phyloP scores from a whole-genome alignment of 2,113 vertebrate genomes.

The Bubo scandiacus region DNA sequence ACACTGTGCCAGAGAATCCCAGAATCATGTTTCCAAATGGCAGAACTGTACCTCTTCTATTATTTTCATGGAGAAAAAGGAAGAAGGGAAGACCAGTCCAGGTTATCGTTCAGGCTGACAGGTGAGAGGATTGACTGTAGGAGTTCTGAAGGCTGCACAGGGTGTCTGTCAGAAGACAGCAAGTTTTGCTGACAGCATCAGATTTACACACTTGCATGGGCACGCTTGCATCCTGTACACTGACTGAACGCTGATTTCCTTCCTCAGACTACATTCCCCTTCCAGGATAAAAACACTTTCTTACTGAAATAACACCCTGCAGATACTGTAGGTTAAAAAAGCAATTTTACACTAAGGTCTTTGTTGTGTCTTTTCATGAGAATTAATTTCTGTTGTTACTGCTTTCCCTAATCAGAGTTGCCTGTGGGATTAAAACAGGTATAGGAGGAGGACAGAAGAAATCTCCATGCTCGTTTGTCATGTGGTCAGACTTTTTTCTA shows the following conservation, averaged over 20 bases:
- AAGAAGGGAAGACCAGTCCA: background rate
- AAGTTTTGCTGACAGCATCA: slow-evolving; percentile 44
- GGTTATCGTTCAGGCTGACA: slow-evolving; percentile 29
- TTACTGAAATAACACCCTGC: background rate
- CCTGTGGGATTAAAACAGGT: background rate
- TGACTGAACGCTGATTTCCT: background rate
- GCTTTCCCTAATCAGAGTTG: background rate
- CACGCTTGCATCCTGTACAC: background rate
- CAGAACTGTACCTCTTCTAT: background rate
- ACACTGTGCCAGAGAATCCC: background rate
- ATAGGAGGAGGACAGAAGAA: background rate
- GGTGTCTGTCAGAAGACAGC: slow-evolving; percentile 33
- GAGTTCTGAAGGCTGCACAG: slow-evolving; percentile 37
- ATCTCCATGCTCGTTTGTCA: background rate
- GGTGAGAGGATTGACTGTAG: slow-evolving; percentile 12
- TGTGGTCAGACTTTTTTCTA: background rate
- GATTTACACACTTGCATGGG: background rate
- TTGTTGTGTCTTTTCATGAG: background rate
- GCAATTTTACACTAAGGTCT: background rate
- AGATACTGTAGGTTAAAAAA: background rate
- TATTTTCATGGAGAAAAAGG: background rate
- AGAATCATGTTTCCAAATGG: background rate
- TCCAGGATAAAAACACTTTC: background rate
- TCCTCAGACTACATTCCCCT: background rate
- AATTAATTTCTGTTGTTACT: background rate